phyloP scores from a whole-genome alignment of 2,888 invertebrate species.

The Pollenia griseotomentosa region DNA sequence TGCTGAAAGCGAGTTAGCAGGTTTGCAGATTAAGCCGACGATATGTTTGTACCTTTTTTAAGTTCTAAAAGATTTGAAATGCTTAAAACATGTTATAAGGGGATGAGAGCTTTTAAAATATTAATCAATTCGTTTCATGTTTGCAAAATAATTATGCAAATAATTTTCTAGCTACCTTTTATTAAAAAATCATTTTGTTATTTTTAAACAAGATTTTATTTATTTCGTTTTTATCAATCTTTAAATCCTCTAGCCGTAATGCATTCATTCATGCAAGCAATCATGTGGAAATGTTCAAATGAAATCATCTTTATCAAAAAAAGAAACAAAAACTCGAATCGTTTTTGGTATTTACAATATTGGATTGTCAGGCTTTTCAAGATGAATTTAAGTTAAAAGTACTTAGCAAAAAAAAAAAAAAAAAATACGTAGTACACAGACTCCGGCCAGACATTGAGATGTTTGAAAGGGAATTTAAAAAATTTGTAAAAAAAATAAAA shows the following conservation, averaged over 20 bases:
- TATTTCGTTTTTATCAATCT: constrained; percentile 18
- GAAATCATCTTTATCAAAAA: constrained; percentile 38
- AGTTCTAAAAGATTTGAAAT: too few relatives aligned
- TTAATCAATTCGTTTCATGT: too few relatives aligned
- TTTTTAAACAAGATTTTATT: background rate
- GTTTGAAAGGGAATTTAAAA: background rate
- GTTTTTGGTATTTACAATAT: constrained; percentile 18
- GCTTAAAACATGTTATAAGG: too few relatives aligned
- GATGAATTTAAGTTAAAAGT: constrained; percentile 10
- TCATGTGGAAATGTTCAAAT: constrained; percentile 56
- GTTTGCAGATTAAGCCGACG: too few relatives aligned
- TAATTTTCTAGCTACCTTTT: too few relatives aligned
- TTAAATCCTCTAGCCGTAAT: constrained; percentile 36
- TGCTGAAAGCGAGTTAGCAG: too few relatives aligned
- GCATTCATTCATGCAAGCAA: constrained; percentile 49
- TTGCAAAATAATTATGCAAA: too few relatives aligned
- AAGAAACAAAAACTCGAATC: background rate
- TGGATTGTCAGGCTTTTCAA: background rate
- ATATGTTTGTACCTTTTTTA: too few relatives aligned
- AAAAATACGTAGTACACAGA: background rate
- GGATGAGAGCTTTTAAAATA: too few relatives aligned
- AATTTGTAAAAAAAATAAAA: background rate
- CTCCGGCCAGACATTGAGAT: background rate
- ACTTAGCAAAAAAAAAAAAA: background rate
- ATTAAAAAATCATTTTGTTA: background rate